These are phyloP conservation scores for Salvelinus namaycush DNA, from an alignment of 2,113 vertebrate species.

Conservation along the genomic window DNA sequence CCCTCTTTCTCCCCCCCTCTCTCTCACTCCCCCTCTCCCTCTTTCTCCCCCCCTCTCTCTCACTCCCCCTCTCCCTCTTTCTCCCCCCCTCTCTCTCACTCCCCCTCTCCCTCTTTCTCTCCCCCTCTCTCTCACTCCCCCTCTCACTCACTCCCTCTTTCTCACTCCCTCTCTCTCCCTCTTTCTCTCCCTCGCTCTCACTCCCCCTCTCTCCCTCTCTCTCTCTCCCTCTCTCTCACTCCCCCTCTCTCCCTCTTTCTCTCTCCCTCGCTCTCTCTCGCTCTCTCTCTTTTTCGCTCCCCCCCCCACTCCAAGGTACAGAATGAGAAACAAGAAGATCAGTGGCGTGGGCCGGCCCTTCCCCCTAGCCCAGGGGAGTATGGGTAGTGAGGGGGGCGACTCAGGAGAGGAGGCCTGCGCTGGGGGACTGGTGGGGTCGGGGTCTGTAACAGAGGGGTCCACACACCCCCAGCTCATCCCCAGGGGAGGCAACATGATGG, in stretches of 20 bases:
- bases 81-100: too few relatives aligned
- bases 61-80: too few relatives aligned
- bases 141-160: too few relatives aligned
- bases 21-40: neutral
- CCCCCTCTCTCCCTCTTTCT: too few relatives aligned
- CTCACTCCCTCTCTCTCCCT: too few relatives aligned
- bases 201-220: too few relatives aligned
- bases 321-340: conserved; percentile 95
- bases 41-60: neutral
- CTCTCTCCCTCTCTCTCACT: too few relatives aligned
- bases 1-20: neutral
- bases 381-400: conserved; percentile 75
- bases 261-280: neutral
- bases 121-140: too few relatives aligned
- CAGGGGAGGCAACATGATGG: conserved; percentile 82
- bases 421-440: conserved; percentile 70
- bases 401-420: conserved; percentile 76
- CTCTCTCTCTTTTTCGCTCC: neutral
- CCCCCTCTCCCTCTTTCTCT: too few relatives aligned
- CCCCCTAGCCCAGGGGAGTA: conserved; percentile 68
- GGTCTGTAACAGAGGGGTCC: conserved; percentile 72
- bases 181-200: too few relatives aligned
- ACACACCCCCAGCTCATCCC: conserved; percentile 83
- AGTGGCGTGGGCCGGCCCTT: conserved; percentile 81
- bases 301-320: conserved; percentile 73